Base-by-base conservation (phyloP, 2,113 vertebrate species). In the Daphoenositta chrysoptera region DNA sequence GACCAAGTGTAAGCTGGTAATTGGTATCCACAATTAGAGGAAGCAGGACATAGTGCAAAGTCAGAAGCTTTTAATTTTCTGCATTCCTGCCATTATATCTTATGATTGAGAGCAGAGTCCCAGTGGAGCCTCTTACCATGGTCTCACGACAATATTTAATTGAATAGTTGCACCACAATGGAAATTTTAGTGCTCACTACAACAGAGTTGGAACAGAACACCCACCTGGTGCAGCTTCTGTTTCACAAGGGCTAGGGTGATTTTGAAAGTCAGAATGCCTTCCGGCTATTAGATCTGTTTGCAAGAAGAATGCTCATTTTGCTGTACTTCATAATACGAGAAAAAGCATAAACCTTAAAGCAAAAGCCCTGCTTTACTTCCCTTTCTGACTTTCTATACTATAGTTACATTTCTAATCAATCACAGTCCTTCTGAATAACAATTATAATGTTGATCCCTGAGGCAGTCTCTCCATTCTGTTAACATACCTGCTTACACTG, bases 11-110 rank as follows among this genome's bases (percentile, higher is more conserved):
- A 79, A 88, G 37, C 40, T 47, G 45, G 13, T 69, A 11, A 31
- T 31, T 18, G 17, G 66, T 72, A 68, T 13, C 42, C 72, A 95
- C 92, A 96, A 89, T 95, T 80, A 94, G 72, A 96, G 92, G 93
- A 97, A 96, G 77, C 53, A 75, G 72, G 82, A 63, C 57, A 72
- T 39, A 35, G 48, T 44, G 40, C 19, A 19, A 54, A 53, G 53
- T 53, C 57, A 92, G 54, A 89, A 85, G 40, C 35, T 83, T 89
- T 94, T 86, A 5, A 69, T 85, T 83, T 90, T 22, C 51, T 71
- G 20, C 8, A 2, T 96, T 93, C 90, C 84, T 96, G 89, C 58
- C 77, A 73, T 94, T 96, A 33, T 91, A 30, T 72, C 68, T 56
- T 54, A 61, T 83, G 57, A 57, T 2, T 53, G 61, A 75, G 47